A percentile compares a stretch with the other conserved stretches of the same genome.
phyloP scores from a whole-genome alignment of 2,113 vertebrate species.

The Oreochromis niloticus region DNA sequence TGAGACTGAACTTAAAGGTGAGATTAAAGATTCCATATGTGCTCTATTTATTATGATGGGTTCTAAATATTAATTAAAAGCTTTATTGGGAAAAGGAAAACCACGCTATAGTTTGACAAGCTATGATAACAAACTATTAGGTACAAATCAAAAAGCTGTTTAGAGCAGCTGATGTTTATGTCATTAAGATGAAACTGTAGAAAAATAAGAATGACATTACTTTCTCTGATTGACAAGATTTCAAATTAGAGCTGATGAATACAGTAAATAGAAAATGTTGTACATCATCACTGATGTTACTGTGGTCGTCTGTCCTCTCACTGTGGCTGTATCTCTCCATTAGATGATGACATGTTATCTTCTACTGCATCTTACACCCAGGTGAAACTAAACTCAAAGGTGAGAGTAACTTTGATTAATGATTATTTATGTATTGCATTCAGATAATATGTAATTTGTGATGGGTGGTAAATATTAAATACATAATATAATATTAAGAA shows the following conservation, averaged over 20 bases:
- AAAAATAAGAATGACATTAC: neutral
- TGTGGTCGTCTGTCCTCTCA: neutral
- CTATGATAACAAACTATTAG: neutral
- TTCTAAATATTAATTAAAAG: neutral
- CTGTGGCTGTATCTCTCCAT: neutral
- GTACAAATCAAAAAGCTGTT: neutral
- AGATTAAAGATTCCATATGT: neutral
- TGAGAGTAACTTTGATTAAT: neutral
- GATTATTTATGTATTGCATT: too few relatives aligned
- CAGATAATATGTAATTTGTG: too few relatives aligned
- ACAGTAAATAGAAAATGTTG: neutral
- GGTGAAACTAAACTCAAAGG: neutral
- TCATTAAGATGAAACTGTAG: neutral
- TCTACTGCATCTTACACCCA: neutral
- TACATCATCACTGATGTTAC: neutral
- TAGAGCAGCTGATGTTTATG: neutral
- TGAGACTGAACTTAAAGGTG: neutral
- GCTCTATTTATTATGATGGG: neutral
- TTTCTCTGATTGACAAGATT: neutral
- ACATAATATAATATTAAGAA: too few relatives aligned
- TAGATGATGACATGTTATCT: neutral
- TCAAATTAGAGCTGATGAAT: neutral
- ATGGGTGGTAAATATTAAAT: too few relatives aligned
- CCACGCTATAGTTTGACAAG: neutral
- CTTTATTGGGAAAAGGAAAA: neutral